These are phyloP conservation scores for Apteryx mantelli DNA, from an alignment of 2,113 vertebrate species.

Conservation along the genomic window DNA sequence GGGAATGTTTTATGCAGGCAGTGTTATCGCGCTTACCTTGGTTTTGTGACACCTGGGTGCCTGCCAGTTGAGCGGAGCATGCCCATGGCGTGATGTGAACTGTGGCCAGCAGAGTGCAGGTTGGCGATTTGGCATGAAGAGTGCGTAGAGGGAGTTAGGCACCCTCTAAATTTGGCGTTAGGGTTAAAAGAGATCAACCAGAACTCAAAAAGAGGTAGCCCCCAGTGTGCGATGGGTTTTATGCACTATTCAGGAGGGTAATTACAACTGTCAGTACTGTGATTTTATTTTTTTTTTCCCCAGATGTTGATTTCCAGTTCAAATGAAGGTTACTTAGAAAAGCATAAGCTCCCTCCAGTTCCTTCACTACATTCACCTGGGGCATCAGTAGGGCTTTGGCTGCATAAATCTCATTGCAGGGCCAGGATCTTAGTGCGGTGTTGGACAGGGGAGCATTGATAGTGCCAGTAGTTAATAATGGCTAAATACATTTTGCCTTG, in stretches of 20 bases:
- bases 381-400: background rate
- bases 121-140: background rate
- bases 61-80: background rate
- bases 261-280: background rate
- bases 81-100: fast-evolving
- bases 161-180: background rate
- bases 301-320: background rate
- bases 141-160: background rate
- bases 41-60: background rate
- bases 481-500: slow-evolving; percentile 1
- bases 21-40: fast-evolving
- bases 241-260: background rate
- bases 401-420: background rate
- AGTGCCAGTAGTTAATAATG: background rate
- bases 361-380: fast-evolving
- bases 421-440: background rate
- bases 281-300: background rate
- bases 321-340: background rate
- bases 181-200: background rate
- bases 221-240: background rate
- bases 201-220: background rate
- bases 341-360: background rate
- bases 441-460: background rate
- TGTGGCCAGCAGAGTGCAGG: background rate
- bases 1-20: background rate